Evolutionary conservation across 2,888 invertebrate species (phyloP).

Genomic region (Creontiades dilutus): DNA sequence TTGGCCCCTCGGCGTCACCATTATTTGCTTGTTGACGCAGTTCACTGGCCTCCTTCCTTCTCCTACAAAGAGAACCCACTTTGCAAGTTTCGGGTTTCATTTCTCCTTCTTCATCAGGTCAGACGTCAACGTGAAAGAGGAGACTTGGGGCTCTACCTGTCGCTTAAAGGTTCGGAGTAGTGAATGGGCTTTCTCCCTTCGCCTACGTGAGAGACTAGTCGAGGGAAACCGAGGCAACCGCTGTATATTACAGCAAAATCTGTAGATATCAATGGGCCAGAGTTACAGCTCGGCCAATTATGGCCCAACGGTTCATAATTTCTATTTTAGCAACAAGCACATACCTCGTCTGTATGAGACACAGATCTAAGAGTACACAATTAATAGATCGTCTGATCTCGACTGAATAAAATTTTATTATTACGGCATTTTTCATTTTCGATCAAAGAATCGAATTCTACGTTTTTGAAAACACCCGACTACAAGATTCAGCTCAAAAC

Average conservation of each 20-base stretch:
- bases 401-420: no score
- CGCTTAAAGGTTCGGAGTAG: background rate
- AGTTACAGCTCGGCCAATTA: no score
- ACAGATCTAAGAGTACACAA: no score
- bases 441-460: no score
- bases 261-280: no score
- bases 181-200: background rate
- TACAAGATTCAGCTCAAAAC: no score
- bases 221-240: background rate
- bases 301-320: no score
- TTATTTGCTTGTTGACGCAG: conserved; percentile 52
- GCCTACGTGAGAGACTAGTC: background rate
- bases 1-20: conserved; percentile 18
- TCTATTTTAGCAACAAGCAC: no score
- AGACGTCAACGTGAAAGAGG: background rate
- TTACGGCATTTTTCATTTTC: no score
- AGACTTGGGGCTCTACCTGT: background rate
- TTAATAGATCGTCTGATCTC: no score
- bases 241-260: background rate
- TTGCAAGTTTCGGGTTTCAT: background rate
- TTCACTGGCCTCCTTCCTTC: conserved; percentile 35
- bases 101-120: background rate
- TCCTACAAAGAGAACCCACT: conserved; percentile 17
- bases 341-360: no score
- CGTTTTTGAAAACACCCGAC: no score